Evolutionary conservation across 37 sponge, comb jelly and placozoan species (phyloP).

Genomic region (Haliclona indistincta): DNA sequence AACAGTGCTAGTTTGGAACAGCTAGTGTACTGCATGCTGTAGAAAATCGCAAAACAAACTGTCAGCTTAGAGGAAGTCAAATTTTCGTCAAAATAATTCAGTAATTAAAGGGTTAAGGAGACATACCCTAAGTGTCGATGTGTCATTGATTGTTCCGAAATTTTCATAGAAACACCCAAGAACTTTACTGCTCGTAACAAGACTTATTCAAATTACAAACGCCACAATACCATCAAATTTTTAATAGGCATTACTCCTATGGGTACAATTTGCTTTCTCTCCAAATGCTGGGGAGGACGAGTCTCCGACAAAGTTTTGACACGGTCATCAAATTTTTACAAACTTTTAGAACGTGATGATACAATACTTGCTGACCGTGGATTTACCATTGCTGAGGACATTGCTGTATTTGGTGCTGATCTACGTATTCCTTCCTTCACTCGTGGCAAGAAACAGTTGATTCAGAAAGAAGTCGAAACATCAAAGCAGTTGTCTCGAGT

Average conservation of each 20-base stretch:
- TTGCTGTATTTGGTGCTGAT: conserved; percentile 11
- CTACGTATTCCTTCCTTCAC: conserved; percentile 20
- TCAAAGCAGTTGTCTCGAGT: conserved; percentile 14
- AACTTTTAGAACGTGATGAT: conserved; percentile 8
- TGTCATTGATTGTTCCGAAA: conserved; percentile 40
- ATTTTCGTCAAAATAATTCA: too few relatives aligned
- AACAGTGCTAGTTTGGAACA: too few relatives aligned
- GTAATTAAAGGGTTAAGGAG: too few relatives aligned
- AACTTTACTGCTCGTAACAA: conserved; percentile 7
- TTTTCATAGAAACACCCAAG: conserved; percentile 30
- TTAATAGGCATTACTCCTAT: conserved; percentile 32
- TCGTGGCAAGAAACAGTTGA: conserved; percentile 6
- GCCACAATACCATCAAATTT: conserved; percentile 44
- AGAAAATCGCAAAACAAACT: too few relatives aligned
- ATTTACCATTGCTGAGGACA: conserved; percentile 27
- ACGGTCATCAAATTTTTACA: conserved; percentile 8
- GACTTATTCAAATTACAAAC: conserved; percentile 37
- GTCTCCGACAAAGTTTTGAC: conserved; percentile 14
- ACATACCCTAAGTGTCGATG: conserved; percentile 4
- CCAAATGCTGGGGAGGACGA: conserved; percentile 29
- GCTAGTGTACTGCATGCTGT: too few relatives aligned
- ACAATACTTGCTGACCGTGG: conserved; percentile 28
- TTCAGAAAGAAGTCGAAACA: neutral
- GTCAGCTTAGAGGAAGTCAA: too few relatives aligned
- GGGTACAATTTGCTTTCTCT: conserved; percentile 28